Conservation (phyloP, 1,140 invertebrate genomes). For the Mylabris phalerata region DNA sequence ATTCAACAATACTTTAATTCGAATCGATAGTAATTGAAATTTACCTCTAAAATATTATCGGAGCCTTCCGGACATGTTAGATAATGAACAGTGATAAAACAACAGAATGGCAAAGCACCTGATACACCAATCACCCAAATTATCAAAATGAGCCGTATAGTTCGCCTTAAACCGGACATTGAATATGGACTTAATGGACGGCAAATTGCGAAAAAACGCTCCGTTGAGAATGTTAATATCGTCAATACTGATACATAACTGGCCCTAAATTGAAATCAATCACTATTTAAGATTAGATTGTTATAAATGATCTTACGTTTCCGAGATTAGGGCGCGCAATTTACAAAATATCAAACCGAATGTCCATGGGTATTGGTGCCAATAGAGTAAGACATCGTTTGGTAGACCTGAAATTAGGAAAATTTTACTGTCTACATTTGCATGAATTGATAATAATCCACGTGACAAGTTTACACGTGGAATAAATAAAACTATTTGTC, state of each 20-base stretch:
- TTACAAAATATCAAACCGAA: constrained; percentile 79
- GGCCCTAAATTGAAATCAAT: constrained; percentile 49
- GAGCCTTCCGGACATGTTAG: neutral
- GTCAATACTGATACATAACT: constrained; percentile 86
- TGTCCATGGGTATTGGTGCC: constrained; percentile 90
- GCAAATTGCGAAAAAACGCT: constrained; percentile 88
- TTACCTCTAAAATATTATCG: neutral
- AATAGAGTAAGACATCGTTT: constrained; percentile 79
- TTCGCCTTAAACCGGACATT: constrained; percentile 71
- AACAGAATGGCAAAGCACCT: constrained; percentile 71
- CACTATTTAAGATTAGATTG: neutral
- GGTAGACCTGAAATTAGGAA: constrained; percentile 62
- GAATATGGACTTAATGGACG: constrained; percentile 75
- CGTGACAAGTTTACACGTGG: too few relatives aligned
- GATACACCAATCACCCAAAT: constrained; percentile 73
- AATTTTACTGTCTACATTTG: too few relatives aligned
- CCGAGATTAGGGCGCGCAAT: constrained; percentile 74
- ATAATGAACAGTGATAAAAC: constrained; percentile 60
- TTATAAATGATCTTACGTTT: constrained; percentile 59
- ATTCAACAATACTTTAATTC: neutral
- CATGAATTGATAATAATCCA: too few relatives aligned
- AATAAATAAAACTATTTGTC: too few relatives aligned
- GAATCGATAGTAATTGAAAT: neutral
- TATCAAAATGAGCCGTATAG: constrained; percentile 69
- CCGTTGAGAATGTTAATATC: constrained; percentile 81